A percentile compares a stretch with the other conserved stretches of the same genome.
phyloP scores from a whole-genome alignment of 2,113 vertebrate species.

The Aspiorhynchus laticeps region DNA sequence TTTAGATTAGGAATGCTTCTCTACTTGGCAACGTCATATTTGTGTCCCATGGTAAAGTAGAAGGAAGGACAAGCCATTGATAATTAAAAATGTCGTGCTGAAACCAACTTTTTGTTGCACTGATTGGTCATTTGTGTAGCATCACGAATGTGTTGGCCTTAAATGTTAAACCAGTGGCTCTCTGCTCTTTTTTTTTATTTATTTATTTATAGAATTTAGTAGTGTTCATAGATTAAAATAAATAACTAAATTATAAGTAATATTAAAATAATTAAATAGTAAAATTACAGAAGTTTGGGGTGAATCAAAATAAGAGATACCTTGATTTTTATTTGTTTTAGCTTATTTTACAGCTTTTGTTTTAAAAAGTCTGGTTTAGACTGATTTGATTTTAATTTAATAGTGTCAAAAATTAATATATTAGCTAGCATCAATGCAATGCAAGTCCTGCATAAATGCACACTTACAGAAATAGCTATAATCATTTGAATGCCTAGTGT shows the following conservation, averaged over 20 bases:
- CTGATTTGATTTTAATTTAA: background rate
- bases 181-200: too few relatives aligned
- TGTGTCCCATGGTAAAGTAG: background rate
- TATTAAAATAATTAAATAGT: too few relatives aligned
- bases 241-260: too few relatives aligned
- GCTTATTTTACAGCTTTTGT: background rate
- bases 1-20: slow-evolving; percentile 49
- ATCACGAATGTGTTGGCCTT: background rate
- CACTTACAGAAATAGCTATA: background rate
- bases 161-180: background rate
- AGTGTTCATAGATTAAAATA: too few relatives aligned
- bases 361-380: background rate
- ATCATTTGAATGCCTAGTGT: background rate
- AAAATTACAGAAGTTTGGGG: too few relatives aligned
- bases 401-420: background rate
- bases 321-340: background rate
- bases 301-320: background rate
- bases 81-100: background rate
- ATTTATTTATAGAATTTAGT: too few relatives aligned
- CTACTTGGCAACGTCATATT: slow-evolving; percentile 31
- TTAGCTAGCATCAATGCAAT: background rate
- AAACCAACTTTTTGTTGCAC: background rate
- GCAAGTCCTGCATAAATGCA: background rate
- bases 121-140: background rate
- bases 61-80: background rate